Evolutionary conservation across 2,888 invertebrate species (phyloP), one percentile per base, ranked within the genome.

Genomic region (Portevinia maculata): DNA sequence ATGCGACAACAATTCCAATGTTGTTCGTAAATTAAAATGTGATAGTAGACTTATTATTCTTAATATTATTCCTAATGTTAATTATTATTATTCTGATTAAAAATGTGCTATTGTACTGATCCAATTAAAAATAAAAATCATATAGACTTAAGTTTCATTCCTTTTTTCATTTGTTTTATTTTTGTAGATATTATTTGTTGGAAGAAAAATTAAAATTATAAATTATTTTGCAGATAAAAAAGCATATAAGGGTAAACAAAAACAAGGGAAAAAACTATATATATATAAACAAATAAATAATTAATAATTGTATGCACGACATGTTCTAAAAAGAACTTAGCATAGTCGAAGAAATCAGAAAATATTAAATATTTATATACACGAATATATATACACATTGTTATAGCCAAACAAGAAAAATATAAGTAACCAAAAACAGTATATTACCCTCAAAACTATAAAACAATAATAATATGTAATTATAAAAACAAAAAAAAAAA

Each of bases 1-100:
- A 60, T 71, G 39, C 50, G 70, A 37, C 60, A 53, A 46, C 60
- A 53, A 44, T 41, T 52, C 39, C 53, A 53, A 19, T 55, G 65
- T 65, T 74, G 65, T n/a, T 76, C 67, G 79, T 87, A 79, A 85
- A 85, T 86, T 87, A 87, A 85, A 88, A 88, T 87, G 88, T 88
- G 87, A 86, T 88, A 88, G 87, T 87, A 88, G 87, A 85, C 87
- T 87, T 84, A 78, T 74, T 84, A 79, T 84, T 75, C 53, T 73
- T 81, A 78, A 53, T 69, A 39, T 64, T 65, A 52, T 67, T 64
- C 30, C 50, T 76, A 30, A 60, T 76, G 50, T 62, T 60, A 59
- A 59, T 64, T 53, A 78, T 57, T 46, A 41, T 73, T 59, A 65
- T 75, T 76, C n/a, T 17, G 11, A 48, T 24, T 39, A 28, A 39